phyloP scores from a whole-genome alignment of 2,888 invertebrate genomes.

The Chymomyza amoena region DNA sequence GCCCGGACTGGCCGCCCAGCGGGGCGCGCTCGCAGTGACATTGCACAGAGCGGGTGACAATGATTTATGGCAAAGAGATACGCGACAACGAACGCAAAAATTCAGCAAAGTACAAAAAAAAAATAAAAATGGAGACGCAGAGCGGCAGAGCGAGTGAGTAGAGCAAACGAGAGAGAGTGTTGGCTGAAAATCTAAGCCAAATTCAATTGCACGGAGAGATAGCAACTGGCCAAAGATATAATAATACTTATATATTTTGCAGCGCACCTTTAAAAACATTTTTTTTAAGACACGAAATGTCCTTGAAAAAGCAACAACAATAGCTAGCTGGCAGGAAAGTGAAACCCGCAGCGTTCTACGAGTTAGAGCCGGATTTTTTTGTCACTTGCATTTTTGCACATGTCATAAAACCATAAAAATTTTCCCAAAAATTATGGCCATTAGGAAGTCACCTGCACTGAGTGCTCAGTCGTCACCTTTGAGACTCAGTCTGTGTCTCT shows the following conservation, averaged over 20 bases:
- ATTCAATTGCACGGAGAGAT: slow-evolving; percentile 5
- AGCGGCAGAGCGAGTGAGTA: slow-evolving; percentile 12
- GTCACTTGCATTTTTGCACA: slow-evolving; percentile 60
- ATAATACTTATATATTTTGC: neutral
- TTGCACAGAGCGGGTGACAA: slow-evolving; percentile 76
- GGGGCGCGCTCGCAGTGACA: slow-evolving; percentile 75
- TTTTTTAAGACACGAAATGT: slow-evolving; percentile 51
- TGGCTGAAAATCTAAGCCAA: slow-evolving; percentile 31
- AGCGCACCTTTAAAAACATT: slow-evolving; percentile 18
- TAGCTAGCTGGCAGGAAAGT: slow-evolving; percentile 39
- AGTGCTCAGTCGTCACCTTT: neutral
- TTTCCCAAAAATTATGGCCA: slow-evolving; percentile 49
- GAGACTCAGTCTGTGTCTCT: neutral
- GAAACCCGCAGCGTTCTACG: slow-evolving; percentile 53
- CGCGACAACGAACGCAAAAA: slow-evolving; percentile 72
- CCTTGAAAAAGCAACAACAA: slow-evolving; percentile 69
- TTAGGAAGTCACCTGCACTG: slow-evolving; percentile 62
- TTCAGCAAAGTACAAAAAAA: slow-evolving; percentile 29
- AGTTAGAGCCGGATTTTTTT: slow-evolving; percentile 16
- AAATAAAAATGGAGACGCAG: slow-evolving; percentile 24
- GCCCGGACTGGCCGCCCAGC: slow-evolving; percentile 57
- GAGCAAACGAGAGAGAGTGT: slow-evolving; percentile 1
- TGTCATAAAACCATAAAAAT: slow-evolving; percentile 52
- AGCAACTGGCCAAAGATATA: slow-evolving; percentile 1
- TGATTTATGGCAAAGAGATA: slow-evolving; percentile 77